Conservation (phyloP, 2,797 vertebrate species). For the Catharus ustulatus region DNA sequence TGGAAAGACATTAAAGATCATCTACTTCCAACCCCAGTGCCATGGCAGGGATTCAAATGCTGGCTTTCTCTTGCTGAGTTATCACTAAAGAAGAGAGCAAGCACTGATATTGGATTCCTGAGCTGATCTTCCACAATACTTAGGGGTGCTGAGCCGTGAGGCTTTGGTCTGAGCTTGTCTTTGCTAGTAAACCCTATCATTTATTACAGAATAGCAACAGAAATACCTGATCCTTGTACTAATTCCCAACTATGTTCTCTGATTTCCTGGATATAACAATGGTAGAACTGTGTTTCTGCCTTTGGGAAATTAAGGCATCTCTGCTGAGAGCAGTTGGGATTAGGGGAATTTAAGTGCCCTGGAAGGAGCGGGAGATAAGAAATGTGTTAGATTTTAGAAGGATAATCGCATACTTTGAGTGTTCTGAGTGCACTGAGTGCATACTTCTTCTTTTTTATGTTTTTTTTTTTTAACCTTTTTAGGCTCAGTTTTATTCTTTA, state of each 20-base stretch:
- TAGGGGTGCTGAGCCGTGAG: neutral
- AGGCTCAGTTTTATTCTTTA: neutral
- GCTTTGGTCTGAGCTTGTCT: neutral
- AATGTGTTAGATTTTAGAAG: neutral
- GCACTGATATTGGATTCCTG: neutral
- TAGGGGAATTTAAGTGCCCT: neutral
- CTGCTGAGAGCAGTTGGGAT: neutral
- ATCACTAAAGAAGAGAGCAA: neutral
- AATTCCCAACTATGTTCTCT: neutral
- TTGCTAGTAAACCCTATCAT: neutral
- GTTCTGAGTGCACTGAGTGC: no score
- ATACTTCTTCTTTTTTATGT: neutral
- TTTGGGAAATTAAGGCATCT: neutral
- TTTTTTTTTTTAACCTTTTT: neutral
- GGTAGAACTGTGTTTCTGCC: neutral
- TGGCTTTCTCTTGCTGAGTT: neutral
- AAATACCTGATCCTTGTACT: neutral
- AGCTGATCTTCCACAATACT: neutral
- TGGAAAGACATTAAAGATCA: neutral
- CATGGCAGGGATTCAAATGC: neutral
- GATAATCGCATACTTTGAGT: neutral
- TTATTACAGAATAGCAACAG: neutral
- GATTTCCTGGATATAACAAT: neutral
- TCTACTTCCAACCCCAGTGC: neutral
- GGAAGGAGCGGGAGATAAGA: neutral